Base-by-base conservation (phyloP, 2,888 invertebrate species). In the Dryadula phaetusa region DNA sequence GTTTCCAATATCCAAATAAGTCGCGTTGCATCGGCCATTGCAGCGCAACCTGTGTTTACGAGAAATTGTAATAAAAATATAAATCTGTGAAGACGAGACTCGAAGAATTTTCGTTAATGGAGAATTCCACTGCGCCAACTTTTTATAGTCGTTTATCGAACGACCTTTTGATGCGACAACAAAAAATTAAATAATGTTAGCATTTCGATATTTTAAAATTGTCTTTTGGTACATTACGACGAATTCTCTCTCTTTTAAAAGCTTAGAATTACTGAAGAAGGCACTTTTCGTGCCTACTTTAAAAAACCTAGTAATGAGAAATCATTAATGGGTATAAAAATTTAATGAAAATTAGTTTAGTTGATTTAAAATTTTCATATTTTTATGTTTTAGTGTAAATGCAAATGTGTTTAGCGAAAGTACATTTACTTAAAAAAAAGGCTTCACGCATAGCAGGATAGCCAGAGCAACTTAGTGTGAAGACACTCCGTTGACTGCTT, bases 1-100 rank as follows among this genome's bases (percentile, higher is more conserved):
- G 88, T 89, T 65, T 60, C 12, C 87, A 70, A 66, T 60, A 58
- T 67, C 66, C 64, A 69, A 66, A 69, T 69, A 70, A 63, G 69
- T 63, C 69, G 66, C 70, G 73, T 72, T 76, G 77, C 75, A 64
- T 53, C 62, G 74, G 66, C 73, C 74, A 75, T 66, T 68, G 72
- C 71, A 73, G 63, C 68, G 60, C 56, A 65, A 22, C 47, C 47
- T 58, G 47, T 32, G 46, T 58, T 69, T 56, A n/a, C n/a, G n/a
- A n/a, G n/a, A n/a, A n/a, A n/a, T n/a, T n/a, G n/a, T n/a, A 44
- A 60, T 60, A 20, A 14, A 32, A 46, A 14, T 32, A 46, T 46
- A 60, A 60, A 60, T 60, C 44, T 32, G 16, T 4, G 10, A 32
- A 8, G 25, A 49, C n/a, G 49, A 49, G 3, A 8, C 6, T 44